These are phyloP conservation scores for Neomorphus geoffroyi DNA, from an alignment of 2,797 vertebrate species.

Conservation along the genomic window DNA sequence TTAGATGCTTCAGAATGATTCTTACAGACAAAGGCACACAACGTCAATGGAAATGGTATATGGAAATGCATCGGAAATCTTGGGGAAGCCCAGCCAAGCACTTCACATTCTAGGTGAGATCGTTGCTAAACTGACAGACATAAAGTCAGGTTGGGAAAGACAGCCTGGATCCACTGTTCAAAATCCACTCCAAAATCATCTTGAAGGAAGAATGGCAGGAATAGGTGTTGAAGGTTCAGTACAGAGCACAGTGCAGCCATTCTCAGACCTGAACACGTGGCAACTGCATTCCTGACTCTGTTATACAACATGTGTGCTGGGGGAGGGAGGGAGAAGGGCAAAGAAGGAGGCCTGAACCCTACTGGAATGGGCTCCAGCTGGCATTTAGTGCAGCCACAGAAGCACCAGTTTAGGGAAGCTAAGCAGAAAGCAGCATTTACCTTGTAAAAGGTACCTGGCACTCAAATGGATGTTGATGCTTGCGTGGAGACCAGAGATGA, in stretches of 20 bases:
- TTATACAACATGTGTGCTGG: not conserved
- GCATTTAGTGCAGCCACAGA: not conserved
- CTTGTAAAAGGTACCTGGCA: conserved; percentile 89
- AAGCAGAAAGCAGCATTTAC: conserved; percentile 69
- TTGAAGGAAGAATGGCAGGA: not conserved
- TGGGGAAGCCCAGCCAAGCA: not conserved
- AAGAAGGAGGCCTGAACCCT: not conserved
- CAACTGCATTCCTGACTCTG: not conserved
- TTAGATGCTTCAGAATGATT: not conserved
- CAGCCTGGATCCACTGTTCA: fast-evolving
- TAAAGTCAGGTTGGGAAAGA: not conserved
- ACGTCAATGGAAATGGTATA: no score
- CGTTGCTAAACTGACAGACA: not conserved
- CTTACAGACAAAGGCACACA: not conserved
- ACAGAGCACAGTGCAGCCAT: not conserved
- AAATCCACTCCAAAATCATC: not conserved
- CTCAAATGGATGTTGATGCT: conserved; percentile 94
- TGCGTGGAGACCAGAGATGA: conserved; percentile 91
- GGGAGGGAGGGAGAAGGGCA: not conserved
- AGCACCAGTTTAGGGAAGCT: not conserved
- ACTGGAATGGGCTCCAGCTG: not conserved
- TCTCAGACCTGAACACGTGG: not conserved
- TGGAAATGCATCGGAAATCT: not conserved
- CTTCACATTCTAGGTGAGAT: not conserved
- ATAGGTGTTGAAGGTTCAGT: not conserved